A percentile compares a stretch with the other conserved stretches of the same genome.
Evolutionary conservation across 2,888 invertebrate species (phyloP).

Genomic region (Cybosia mesomella): DNA sequence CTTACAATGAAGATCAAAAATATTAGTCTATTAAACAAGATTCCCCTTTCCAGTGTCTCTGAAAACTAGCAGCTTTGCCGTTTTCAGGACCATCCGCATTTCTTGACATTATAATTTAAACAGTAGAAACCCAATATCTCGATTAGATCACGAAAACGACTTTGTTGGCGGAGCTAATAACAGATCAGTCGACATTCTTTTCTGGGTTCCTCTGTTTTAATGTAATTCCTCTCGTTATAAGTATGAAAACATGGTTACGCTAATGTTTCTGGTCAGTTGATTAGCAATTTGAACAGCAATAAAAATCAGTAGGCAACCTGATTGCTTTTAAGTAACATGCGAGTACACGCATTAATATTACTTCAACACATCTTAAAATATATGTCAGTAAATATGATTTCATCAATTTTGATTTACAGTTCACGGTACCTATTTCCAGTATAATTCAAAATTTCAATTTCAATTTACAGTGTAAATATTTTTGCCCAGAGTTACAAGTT

Average conservation of each 20-base stretch:
- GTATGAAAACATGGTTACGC: background rate
- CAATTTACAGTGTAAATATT: too few relatives aligned
- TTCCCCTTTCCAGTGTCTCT: too few relatives aligned
- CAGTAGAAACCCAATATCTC: too few relatives aligned
- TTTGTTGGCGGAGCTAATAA: background rate
- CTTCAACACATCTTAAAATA: background rate
- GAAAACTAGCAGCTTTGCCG: too few relatives aligned
- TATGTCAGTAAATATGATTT: background rate
- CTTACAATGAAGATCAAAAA: too few relatives aligned
- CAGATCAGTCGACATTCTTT: background rate
- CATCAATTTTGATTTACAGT: too few relatives aligned
- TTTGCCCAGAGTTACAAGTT: too few relatives aligned
- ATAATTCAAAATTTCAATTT: too few relatives aligned
- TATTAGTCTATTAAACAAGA: too few relatives aligned
- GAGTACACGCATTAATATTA: background rate
- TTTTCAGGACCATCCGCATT: too few relatives aligned
- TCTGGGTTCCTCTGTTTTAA: background rate
- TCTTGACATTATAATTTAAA: too few relatives aligned
- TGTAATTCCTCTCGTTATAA: background rate
- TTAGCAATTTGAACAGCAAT: constrained; percentile 6
- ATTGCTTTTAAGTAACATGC: background rate
- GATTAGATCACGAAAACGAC: background rate
- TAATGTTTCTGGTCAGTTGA: constrained; percentile 6
- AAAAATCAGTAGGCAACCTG: background rate
- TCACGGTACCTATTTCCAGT: too few relatives aligned